Evolutionary conservation across 2,113 vertebrate genomes (phyloP).

Genomic region (Agapornis roseicollis): DNA sequence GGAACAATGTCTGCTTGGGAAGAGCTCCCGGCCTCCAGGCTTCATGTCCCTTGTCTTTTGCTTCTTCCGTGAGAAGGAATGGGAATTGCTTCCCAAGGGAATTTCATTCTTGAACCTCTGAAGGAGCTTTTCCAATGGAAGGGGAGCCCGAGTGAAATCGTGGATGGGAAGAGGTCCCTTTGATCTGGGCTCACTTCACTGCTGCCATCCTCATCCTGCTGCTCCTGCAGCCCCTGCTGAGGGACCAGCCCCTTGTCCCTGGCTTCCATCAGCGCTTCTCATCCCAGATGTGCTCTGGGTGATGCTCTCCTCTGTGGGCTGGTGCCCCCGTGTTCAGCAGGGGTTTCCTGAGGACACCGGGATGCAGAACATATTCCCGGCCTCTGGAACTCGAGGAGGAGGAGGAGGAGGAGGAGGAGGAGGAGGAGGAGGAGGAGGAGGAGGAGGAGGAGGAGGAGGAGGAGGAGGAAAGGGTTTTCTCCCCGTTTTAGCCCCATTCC

Average conservation of each 20-base stretch:
- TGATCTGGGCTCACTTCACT: accelerated
- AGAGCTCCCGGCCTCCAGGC: background rate
- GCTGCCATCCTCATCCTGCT: background rate
- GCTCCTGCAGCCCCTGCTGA: background rate
- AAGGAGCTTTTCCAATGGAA: background rate
- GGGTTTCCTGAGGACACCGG: background rate
- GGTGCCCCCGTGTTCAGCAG: accelerated
- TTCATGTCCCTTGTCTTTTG: background rate
- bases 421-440: background rate
- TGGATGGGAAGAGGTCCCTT: background rate
- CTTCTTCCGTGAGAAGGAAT: background rate
- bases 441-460: background rate
- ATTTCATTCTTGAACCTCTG: conserved; percentile 43
- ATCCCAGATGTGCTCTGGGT: accelerated
- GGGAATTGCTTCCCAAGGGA: background rate
- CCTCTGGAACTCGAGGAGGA: background rate
- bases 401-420: background rate
- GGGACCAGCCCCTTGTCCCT: background rate
- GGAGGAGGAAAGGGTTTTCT: background rate
- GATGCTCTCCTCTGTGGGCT: background rate
- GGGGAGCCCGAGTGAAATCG: background rate
- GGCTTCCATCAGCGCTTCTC: background rate
- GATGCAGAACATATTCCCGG: background rate
- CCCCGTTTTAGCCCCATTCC: background rate
- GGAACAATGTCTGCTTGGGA: background rate